Base-by-base conservation (phyloP, 2,888 invertebrate species). In the Malthinus seriepunctatus region DNA sequence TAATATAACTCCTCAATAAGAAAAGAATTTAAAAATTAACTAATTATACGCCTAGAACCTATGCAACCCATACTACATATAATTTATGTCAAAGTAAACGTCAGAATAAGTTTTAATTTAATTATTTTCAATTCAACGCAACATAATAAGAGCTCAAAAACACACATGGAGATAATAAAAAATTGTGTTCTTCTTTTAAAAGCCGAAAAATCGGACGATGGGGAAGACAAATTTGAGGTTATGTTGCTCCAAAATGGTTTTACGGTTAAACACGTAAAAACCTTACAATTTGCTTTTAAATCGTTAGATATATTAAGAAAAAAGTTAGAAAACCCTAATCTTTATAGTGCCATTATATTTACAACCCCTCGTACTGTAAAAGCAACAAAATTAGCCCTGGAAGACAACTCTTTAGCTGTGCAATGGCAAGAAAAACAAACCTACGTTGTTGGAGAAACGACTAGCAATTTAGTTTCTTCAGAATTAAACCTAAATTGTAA, bases 301-400 rank as follows among this genome's bases (percentile, higher is more conserved):
- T 81, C 82, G 69, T 72, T 83, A 23, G 75, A 78, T 1, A 64
- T 73, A 55, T 72, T 84, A 53, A 71, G 65, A 8, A 67, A 72
- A 15, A 81, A 80, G 70, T 66, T 85, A n/a, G 62, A 73, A 51
- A 74, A 75, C 38, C 78, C 79, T 11, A 75, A 79, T 48, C 69
- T 76, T 34, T 84, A 81, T 72, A 76, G 78, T 45, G 85, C 80
- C 32, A 70, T 85, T 31, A 77, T 85, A 3, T 81, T 85, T 53
- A 83, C 83, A 1, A 84, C 84, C 69, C 84, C 84, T 1, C 75
- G 85, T 32, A 82, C 83, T 67, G 81, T 84, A 8, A 76, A 80
- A 63, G 83, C 83, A 2, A 77, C 80, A 1, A 69, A 72, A 38
- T 73, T 79, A 65, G 77, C 82, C 9, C 65, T 80, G 59, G 72